phyloP scores from a whole-genome alignment of 2,797 vertebrate genomes.

The Eptatretus atami region DNA sequence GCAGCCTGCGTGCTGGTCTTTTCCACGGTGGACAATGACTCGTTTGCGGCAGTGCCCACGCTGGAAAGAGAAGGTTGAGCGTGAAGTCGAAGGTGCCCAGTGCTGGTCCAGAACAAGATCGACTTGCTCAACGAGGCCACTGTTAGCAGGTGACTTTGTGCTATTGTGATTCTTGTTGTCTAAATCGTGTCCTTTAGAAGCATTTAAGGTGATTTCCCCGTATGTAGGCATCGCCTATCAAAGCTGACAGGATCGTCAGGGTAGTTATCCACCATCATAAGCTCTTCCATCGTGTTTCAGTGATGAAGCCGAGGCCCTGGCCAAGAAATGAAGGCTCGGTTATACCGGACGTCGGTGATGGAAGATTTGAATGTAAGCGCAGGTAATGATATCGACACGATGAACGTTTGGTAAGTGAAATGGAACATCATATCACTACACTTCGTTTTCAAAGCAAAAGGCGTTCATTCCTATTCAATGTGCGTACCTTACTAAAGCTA shows the following conservation, averaged over 20 bases:
- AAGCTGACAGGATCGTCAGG: too few species aligned
- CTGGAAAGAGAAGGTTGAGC: conserved; percentile 78
- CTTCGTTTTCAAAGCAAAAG: neutral
- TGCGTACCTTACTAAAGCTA: neutral
- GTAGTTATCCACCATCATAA: too few species aligned
- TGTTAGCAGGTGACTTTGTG: conserved; percentile 45
- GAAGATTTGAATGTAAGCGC: conserved; percentile 83
- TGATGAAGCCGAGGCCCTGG: conserved; percentile 72
- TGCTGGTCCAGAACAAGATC: conserved; percentile 96
- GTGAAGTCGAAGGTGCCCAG: conserved; percentile 83
- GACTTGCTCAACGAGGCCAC: conserved; percentile 76
- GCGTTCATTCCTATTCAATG: neutral
- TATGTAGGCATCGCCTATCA: too few species aligned
- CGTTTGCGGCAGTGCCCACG: conserved; percentile 54
- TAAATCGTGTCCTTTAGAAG: too few species aligned
- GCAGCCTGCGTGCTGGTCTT: conserved; percentile 93
- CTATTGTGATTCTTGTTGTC: too few species aligned
- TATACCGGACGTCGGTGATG: conserved; percentile 80
- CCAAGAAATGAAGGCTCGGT: conserved; percentile 65
- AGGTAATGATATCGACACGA: conserved; percentile 19
- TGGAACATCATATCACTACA: neutral
- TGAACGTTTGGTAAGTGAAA: too few species aligned
- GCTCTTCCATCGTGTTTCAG: conserved; percentile 15
- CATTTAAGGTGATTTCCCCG: conserved; percentile 9
- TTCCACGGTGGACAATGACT: conserved; percentile 79